Evolutionary conservation across 2,113 vertebrate species (phyloP).

Genomic region (Cettia cetti): DNA sequence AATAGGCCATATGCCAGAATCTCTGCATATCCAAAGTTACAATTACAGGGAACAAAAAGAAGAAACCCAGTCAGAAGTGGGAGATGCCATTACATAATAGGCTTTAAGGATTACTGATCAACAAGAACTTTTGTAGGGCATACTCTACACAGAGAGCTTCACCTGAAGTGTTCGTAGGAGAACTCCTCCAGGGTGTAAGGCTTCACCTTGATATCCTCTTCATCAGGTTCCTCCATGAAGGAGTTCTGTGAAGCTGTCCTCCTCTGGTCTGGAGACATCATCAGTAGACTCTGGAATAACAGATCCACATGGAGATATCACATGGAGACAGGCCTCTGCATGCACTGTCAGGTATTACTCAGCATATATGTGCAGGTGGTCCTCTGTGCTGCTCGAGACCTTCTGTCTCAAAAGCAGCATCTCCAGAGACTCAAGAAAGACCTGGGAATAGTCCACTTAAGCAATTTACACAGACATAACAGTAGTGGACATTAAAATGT

Average conservation of each 20-base stretch:
- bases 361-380: not conserved
- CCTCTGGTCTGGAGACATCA: constrained; percentile 90
- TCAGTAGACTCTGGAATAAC: constrained; percentile 81
- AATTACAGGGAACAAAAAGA: not conserved
- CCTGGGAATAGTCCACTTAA: not conserved
- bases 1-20: not conserved
- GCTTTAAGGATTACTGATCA: not conserved
- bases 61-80: not conserved
- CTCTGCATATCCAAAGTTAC: not conserved
- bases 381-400: not conserved
- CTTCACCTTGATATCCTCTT: constrained; percentile 64
- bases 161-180: constrained; percentile 91
- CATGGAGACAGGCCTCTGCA: not conserved
- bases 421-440: not conserved
- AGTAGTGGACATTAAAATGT: not conserved
- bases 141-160: not conserved
- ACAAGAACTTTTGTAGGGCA: not conserved
- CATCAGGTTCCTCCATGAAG: not conserved
- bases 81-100: not conserved
- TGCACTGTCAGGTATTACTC: not conserved
- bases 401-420: not conserved
- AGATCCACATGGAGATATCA: not conserved
- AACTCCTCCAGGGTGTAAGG: constrained; percentile 87
- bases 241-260: constrained; percentile 67
- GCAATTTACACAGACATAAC: not conserved